Percentiles rank a stretch among this genome's conserved stretches.
Conservation (phyloP, 2,797 vertebrate species). For the Microctenopoma steveboyesi region DNA sequence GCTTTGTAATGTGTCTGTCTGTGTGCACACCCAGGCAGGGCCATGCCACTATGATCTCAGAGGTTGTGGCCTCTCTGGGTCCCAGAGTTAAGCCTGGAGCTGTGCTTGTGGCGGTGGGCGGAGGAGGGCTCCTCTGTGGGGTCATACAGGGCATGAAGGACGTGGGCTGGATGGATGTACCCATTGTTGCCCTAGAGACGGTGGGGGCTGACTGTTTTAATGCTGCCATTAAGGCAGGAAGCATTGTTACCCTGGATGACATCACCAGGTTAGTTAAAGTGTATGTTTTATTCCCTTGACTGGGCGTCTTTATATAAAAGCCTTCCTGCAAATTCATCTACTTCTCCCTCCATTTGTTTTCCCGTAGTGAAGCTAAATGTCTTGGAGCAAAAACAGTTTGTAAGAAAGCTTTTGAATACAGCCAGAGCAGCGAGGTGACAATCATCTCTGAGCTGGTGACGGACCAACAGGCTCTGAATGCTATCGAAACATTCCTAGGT, state of each 20-base stretch:
- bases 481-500: constrained; percentile 74
- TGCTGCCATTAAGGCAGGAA: constrained; percentile 78
- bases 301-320: background rate
- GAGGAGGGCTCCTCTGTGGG: constrained; percentile 86
- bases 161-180: constrained; percentile 82
- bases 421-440: constrained; percentile 56
- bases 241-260: constrained; percentile 81
- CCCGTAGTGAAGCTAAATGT: constrained; percentile 80
- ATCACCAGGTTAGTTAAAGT: constrained; percentile 84
- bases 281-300: background rate
- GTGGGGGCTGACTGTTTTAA: constrained; percentile 83
- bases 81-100: constrained; percentile 77
- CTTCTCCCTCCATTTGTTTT: background rate
- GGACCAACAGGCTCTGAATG: constrained; percentile 72
- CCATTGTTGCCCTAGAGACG: constrained; percentile 84
- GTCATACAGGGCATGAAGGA: constrained; percentile 81
- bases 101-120: constrained; percentile 83
- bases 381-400: constrained; percentile 80
- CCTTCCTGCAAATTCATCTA: background rate
- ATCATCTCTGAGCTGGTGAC: constrained; percentile 75
- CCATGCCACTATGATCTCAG: constrained; percentile 79
- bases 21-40: constrained; percentile 76
- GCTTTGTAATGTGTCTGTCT: background rate
- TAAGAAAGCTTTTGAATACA: constrained; percentile 75
- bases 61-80: constrained; percentile 74